Base-by-base conservation (phyloP, 2,888 invertebrate genomes). In the Trilocha varians region DNA sequence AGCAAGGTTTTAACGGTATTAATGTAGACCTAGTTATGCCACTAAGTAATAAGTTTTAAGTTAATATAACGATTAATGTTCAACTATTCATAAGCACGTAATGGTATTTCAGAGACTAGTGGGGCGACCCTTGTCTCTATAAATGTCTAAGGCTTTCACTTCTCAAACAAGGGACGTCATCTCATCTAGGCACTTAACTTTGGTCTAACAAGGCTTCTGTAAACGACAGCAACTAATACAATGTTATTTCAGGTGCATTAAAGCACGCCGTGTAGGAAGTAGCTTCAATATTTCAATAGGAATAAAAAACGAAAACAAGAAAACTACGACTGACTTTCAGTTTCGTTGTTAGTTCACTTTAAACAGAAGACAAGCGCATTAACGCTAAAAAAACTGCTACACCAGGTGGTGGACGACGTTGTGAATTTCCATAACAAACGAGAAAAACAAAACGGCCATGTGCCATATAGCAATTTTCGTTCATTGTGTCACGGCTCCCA, bases 401-500 rank as follows among this genome's bases (percentile, higher is more conserved):
- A 65, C 60, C 76, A 79, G 77, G 65, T 75, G 76, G 74, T 57
- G 62, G 60, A 49, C 73, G 71, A 55, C 60, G 64, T 62, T 58
- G 57, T 66, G 57, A 71, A 76, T 74, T 75, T 77, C 60, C 73
- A 79, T 78, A 78, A 80, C 73, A 72, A 25, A 25, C 70, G 67
- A 70, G 70, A 70, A 74, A 76, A 69, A 69, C 56, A 62, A 66
- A 75, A 69, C 64, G 62, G 65, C 68, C 65, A 64, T 61, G 67
- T 65, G 65, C 59, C 70, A 75, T 73, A 74, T 68, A 72, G 73
- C 65, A 68, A 65, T 72, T 76, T 77, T 68, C 70, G 52, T 75
- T 70, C 76, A 78, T 78, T 78, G 76, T 74, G 73, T 65, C 64
- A 61, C 61, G 59, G 68, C 59, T 73, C 78, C 76, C 77, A 62